A percentile compares a stretch with the other conserved stretches of the same genome.
These are phyloP conservation scores for Idaea dimidiata DNA, from an alignment of 2,888 invertebrate genomes.

Conservation along the genomic window DNA sequence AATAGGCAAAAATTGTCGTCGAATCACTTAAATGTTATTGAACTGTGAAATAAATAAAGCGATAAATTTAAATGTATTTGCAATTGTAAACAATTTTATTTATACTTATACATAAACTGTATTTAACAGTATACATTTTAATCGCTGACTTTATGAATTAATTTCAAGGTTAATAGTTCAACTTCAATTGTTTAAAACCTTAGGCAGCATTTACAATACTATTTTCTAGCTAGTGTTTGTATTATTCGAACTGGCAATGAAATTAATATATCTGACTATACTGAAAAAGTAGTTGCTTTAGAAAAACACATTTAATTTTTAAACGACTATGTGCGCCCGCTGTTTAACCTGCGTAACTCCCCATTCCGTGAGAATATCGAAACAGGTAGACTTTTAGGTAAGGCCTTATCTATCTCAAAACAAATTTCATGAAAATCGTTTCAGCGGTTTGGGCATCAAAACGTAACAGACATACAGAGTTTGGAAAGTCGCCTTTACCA, in stretches of 20 bases:
- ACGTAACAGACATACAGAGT: no score
- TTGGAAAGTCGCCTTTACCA: no score
- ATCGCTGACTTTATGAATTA: slow-evolving; percentile 27
- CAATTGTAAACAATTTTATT: neutral
- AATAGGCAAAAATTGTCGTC: neutral
- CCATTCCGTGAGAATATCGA: no score
- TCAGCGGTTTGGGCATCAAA: no score
- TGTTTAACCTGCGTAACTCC: no score
- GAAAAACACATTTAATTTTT: no score
- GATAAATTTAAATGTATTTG: neutral
- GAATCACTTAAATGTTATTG: neutral
- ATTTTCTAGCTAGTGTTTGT: neutral
- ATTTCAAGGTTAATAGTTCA: slow-evolving; percentile 24
- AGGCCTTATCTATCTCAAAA: no score
- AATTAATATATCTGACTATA: no score
- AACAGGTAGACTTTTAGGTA: no score
- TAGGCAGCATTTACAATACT: slow-evolving; percentile 2
- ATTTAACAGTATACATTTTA: neutral
- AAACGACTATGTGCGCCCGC: no score
- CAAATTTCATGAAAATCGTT: no score
- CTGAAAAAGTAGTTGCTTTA: no score
- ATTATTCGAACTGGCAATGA: neutral
- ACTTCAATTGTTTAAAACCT: slow-evolving; percentile 18
- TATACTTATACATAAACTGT: neutral
- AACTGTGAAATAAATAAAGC: neutral